phyloP scores from a whole-genome alignment of 2,888 invertebrate genomes.

The Acronicta psi region DNA sequence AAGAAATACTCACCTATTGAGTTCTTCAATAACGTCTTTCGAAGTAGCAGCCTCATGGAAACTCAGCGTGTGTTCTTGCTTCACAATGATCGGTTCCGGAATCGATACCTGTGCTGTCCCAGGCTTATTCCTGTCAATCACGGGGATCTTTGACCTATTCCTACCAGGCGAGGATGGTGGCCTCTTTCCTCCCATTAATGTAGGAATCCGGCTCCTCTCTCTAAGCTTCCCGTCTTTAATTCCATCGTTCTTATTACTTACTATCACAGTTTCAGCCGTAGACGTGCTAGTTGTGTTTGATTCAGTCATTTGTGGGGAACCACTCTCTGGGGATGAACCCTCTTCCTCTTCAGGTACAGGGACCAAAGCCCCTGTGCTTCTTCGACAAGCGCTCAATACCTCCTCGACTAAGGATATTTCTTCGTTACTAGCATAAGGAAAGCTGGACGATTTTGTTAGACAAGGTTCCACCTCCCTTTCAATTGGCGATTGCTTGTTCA shows the following conservation, averaged over 20 bases:
- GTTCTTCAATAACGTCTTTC: constrained; percentile 93
- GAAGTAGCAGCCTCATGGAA: constrained; percentile 93
- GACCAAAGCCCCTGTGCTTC: constrained; percentile 83
- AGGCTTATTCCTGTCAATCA: constrained; percentile 70
- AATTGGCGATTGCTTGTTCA: constrained; percentile 68
- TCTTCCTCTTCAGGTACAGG: constrained; percentile 91
- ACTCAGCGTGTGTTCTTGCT: constrained; percentile 90
- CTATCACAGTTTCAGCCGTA: constrained; percentile 92
- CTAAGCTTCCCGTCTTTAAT: constrained; percentile 79
- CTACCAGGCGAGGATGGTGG: constrained; percentile 83
- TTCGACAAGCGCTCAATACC: constrained; percentile 81
- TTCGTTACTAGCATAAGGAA: constrained; percentile 73
- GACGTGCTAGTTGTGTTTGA: constrained; percentile 91
- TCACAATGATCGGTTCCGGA: constrained; percentile 81
- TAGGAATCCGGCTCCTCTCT: constrained; percentile 89
- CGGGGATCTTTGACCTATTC: constrained; percentile 81
- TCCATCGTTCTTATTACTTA: constrained; percentile 88
- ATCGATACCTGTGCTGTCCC: constrained; percentile 60
- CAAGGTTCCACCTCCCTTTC: constrained; percentile 72
- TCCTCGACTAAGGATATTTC: constrained; percentile 84
- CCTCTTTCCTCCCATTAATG: constrained; percentile 83
- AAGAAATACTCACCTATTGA: constrained; percentile 85
- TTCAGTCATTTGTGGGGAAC: constrained; percentile 90
- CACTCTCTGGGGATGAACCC: constrained; percentile 84
- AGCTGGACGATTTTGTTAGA: constrained; percentile 80